A percentile compares a stretch with the other conserved stretches of the same genome.
Evolutionary conservation across 2,113 vertebrate species (phyloP).

Genomic region (Scortum barcoo): DNA sequence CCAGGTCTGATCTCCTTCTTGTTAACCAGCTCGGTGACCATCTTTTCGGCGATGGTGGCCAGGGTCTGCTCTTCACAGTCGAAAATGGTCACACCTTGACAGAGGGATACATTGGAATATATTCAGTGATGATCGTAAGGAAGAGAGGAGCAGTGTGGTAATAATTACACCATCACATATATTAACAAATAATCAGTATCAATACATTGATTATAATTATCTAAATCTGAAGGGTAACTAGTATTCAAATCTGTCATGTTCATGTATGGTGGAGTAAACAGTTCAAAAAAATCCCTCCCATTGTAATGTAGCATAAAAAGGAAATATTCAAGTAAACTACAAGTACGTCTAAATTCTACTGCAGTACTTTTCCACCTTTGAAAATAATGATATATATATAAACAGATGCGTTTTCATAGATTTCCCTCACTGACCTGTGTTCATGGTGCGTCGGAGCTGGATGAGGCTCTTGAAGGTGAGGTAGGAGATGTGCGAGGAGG

Average conservation of each 20-base stretch:
- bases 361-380: neutral
- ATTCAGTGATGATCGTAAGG: neutral
- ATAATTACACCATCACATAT: neutral
- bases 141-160: neutral
- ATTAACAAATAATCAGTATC: too few relatives aligned
- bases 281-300: neutral
- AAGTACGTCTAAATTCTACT: neutral
- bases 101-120: neutral
- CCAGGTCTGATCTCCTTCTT: conserved; percentile 87
- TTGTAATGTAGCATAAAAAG: neutral
- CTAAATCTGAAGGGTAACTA: neutral
- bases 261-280: neutral
- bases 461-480: conserved; percentile 94
- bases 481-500: conserved; percentile 88
- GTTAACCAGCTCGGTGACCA: conserved; percentile 87
- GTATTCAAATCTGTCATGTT: neutral
- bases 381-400: neutral
- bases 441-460: conserved; percentile 85
- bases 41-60: conserved; percentile 81
- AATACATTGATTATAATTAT: neutral
- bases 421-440: conserved; percentile 83
- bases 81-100: conserved; percentile 87
- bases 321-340: neutral
- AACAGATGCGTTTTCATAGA: neutral
- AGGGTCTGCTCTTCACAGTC: conserved; percentile 85